Evolutionary conservation across 1,140 invertebrate genomes (phyloP).

Genomic region (Drosophila insularis): DNA sequence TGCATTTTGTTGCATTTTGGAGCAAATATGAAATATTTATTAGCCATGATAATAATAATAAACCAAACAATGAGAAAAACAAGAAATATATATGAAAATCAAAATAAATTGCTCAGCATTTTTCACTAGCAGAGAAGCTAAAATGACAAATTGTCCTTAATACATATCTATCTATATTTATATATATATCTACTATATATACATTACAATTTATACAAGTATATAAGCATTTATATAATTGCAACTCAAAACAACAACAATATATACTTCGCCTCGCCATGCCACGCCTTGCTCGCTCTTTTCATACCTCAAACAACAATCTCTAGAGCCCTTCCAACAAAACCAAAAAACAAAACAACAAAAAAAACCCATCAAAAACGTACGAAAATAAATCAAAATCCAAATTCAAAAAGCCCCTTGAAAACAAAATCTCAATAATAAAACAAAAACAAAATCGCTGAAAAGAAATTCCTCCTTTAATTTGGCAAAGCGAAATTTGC

Average conservation of each 20-base stretch:
- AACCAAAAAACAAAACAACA: conserved; percentile 23
- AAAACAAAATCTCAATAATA: conserved; percentile 39
- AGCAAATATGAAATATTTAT: conserved; percentile 42
- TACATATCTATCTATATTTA: conserved; percentile 31
- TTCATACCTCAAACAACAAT: conserved; percentile 51
- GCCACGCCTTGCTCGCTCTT: conserved; percentile 72
- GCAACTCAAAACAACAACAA: conserved; percentile 37
- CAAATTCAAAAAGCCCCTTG: conserved; percentile 60
- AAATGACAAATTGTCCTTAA: conserved; percentile 45
- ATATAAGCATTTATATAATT: conserved; percentile 49
- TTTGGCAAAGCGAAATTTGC: conserved; percentile 68
- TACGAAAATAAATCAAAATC: conserved; percentile 55
- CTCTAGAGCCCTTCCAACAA: conserved; percentile 4
- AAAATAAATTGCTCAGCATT: conserved; percentile 25
- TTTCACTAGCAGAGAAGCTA: conserved; percentile 50
- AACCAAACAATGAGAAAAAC: conserved; percentile 5
- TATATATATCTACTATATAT: conserved; percentile 28
- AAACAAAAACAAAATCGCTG: conserved; percentile 37
- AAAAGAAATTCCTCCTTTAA: conserved; percentile 49
- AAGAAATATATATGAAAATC: conserved; percentile 8
- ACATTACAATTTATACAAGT: conserved; percentile 34
- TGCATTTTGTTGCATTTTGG: conserved; percentile 62
- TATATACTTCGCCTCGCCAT: conserved; percentile 49
- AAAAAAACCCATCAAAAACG: conserved; percentile 48
- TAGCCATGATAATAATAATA: conserved; percentile 34